Evolutionary conservation across 1,140 invertebrate species (phyloP).

Genomic region (Andrena cerasifolii): DNA sequence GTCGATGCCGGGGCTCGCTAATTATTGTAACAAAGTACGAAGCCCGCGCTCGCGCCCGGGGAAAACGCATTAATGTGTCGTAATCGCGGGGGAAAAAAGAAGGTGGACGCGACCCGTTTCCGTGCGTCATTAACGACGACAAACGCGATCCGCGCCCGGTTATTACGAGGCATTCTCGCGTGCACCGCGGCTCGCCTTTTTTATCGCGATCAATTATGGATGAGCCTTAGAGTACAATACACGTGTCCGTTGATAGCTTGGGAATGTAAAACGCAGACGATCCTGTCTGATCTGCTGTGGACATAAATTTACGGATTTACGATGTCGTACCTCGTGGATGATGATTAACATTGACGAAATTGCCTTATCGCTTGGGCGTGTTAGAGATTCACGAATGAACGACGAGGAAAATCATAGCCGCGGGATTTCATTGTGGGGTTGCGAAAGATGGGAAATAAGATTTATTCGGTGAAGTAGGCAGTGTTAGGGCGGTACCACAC

Average conservation of each 20-base stretch:
- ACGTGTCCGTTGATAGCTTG: not conserved
- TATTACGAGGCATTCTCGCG: conserved; percentile 5
- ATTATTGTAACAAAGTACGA: conserved; percentile 22
- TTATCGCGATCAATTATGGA: conserved; percentile 39
- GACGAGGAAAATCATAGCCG: not conserved
- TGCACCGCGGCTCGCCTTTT: conserved; percentile 24
- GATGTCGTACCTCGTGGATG: not conserved
- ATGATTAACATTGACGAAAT: conserved; percentile 6
- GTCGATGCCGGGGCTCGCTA: not conserved
- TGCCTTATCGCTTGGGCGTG: not conserved
- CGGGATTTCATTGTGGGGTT: no score
- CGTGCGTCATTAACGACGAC: conserved; percentile 31
- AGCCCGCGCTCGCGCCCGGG: not conserved
- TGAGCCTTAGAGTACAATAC: not conserved
- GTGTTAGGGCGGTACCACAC: no score
- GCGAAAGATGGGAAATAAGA: no score
- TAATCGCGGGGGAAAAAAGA: conserved; percentile 6
- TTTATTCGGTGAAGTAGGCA: no score
- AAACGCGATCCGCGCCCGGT: conserved; percentile 4
- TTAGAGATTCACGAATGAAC: not conserved
- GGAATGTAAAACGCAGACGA: not conserved
- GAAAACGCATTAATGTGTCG: conserved; percentile 17
- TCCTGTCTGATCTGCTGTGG: not conserved
- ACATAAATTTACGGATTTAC: not conserved
- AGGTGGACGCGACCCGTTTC: conserved; percentile 14